These are phyloP conservation scores for Odontamblyopus rebecca DNA, from an alignment of 2,797 vertebrate species.

Conservation along the genomic window DNA sequence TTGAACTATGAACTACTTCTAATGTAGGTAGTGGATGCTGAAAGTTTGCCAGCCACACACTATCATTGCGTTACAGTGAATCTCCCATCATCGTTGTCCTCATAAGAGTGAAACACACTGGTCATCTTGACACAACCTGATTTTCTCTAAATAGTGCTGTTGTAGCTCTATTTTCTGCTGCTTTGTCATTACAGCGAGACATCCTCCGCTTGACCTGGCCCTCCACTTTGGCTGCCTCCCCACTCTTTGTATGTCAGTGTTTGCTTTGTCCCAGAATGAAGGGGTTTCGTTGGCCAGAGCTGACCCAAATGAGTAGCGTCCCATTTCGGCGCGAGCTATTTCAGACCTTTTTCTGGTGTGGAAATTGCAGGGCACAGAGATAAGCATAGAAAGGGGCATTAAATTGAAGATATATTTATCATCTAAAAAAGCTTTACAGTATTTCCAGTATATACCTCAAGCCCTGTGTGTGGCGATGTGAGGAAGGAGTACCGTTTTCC, in stretches of 20 bases:
- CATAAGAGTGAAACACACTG: constrained; percentile 51
- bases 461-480: constrained; percentile 40
- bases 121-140: constrained; percentile 29
- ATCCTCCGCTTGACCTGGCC: constrained; percentile 61
- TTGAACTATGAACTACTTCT: neutral
- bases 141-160: constrained; percentile 48
- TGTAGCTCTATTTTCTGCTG: constrained; percentile 59
- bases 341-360: constrained; percentile 68
- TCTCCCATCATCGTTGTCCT: constrained; percentile 57
- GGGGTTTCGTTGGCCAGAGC: constrained; percentile 82
- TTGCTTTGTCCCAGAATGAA: constrained; percentile 79
- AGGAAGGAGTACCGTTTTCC: constrained; percentile 60
- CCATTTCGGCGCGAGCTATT: constrained; percentile 74
- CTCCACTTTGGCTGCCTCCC: constrained; percentile 54
- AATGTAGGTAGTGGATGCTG: neutral
- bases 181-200: constrained; percentile 70
- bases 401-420: constrained; percentile 68
- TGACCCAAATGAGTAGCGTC: constrained; percentile 82
- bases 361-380: constrained; percentile 68
- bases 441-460: constrained; percentile 23
- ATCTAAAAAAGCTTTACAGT: constrained; percentile 32
- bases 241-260: constrained; percentile 69
- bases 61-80: neutral
- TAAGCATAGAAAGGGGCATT: constrained; percentile 59
- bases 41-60: neutral